Conservation (phyloP, 2,888 invertebrate genomes). For the Ypsolopha sequella region DNA sequence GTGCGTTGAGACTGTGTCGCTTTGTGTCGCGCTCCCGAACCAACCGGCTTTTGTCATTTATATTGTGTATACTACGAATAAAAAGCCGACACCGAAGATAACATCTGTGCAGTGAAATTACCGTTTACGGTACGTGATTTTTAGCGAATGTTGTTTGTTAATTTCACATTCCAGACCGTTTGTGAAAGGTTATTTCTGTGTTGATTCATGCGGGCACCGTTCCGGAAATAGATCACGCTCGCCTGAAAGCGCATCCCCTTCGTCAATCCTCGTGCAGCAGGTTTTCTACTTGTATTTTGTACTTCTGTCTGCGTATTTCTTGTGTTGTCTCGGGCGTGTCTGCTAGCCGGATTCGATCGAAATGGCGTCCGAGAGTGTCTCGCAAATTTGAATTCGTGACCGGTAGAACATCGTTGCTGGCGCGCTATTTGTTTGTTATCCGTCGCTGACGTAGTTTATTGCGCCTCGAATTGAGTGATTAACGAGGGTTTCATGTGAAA, state of each 20-base stretch:
- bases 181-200: slow-evolving; percentile 70
- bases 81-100: slow-evolving; percentile 41
- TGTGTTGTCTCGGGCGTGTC: slow-evolving; percentile 48
- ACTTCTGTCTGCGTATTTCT: slow-evolving; percentile 9
- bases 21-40: slow-evolving; percentile 32
- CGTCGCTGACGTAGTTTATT: slow-evolving; percentile 6
- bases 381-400: slow-evolving; percentile 59
- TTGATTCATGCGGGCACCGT: slow-evolving; percentile 67
- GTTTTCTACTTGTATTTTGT: slow-evolving; percentile 33
- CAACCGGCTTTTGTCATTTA: slow-evolving; percentile 55
- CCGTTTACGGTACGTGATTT: slow-evolving; percentile 63
- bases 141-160: slow-evolving; percentile 43
- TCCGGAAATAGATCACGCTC: slow-evolving; percentile 64
- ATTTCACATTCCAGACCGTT: slow-evolving; percentile 52
- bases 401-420: slow-evolving; percentile 45
- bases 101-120: slow-evolving; percentile 57
- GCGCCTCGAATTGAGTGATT: neutral
- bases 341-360: slow-evolving; percentile 35
- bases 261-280: slow-evolving; percentile 33
- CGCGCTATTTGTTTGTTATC: slow-evolving; percentile 27
- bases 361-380: slow-evolving; percentile 61
- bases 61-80: slow-evolving; percentile 36
- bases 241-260: slow-evolving; percentile 58
- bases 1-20: slow-evolving; percentile 46
- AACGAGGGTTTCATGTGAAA: slow-evolving; percentile 2